phyloP scores from a whole-genome alignment of 2,797 vertebrate species.

The Tinamus major region DNA sequence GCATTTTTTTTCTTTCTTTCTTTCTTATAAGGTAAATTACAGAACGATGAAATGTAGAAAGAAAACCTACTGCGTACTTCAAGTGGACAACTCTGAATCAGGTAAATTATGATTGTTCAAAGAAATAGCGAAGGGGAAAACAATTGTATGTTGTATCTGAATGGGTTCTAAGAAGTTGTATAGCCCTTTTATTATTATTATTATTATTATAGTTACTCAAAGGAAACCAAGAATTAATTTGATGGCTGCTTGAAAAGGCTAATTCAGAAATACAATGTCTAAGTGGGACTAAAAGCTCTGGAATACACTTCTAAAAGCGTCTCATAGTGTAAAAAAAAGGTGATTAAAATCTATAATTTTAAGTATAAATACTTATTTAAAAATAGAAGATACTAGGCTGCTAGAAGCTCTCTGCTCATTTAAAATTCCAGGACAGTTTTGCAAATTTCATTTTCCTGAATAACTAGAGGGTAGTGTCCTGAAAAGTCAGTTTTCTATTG shows the following conservation, averaged over 20 bases:
- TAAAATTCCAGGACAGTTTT: background rate
- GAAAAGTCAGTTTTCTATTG: background rate
- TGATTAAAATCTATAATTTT: background rate
- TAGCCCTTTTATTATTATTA: background rate
- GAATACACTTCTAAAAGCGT: slow-evolving; percentile 5
- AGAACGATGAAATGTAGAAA: background rate
- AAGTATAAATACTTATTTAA: slow-evolving; percentile 8
- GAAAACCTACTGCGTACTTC: background rate
- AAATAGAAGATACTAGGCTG: background rate
- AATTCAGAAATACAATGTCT: slow-evolving; percentile 4
- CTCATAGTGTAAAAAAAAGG: background rate
- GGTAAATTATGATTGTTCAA: background rate
- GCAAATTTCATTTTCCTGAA: background rate
- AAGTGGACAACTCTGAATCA: slow-evolving; percentile 15
- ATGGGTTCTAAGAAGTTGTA: background rate
- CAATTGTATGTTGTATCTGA: background rate
- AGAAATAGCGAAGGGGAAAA: slow-evolving; percentile 5
- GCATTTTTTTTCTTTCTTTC: background rate
- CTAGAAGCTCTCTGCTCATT: background rate
- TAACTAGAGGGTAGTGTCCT: background rate
- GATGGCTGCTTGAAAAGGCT: slow-evolving; percentile 20
- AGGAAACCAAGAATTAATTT: slow-evolving; percentile 5
- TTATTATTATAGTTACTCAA: background rate
- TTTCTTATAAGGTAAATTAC: background rate
- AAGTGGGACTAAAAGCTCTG: background rate